Evolutionary conservation across 2,113 vertebrate species (phyloP).

Genomic region (Ciconia stormi): DNA sequence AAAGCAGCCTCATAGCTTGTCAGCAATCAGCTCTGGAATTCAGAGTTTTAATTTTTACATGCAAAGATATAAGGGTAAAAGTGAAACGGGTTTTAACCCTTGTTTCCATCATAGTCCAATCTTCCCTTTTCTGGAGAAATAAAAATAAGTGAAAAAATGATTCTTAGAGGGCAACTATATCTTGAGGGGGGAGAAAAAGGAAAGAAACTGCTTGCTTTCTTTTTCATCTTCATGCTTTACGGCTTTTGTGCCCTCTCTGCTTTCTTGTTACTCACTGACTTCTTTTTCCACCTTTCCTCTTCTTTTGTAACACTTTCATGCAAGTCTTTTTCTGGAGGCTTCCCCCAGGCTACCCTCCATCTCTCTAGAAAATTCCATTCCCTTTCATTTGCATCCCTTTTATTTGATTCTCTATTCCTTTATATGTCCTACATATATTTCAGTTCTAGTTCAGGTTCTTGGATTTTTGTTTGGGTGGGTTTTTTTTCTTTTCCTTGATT

Average conservation of each 20-base stretch:
- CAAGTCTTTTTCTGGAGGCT: background rate
- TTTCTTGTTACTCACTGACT: background rate
- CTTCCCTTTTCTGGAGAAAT: background rate
- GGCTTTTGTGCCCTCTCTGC: background rate
- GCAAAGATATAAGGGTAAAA: background rate
- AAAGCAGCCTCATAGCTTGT: background rate
- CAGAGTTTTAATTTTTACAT: background rate
- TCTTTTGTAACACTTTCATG: background rate
- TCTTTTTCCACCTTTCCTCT: background rate
- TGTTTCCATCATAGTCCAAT: background rate
- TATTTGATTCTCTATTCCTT: background rate
- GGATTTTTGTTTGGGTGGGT: no score
- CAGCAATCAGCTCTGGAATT: background rate
- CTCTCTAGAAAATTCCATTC: constrained; percentile 12
- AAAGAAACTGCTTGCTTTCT: background rate
- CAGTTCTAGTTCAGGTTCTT: background rate
- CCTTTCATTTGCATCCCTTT: background rate
- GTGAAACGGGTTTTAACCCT: background rate
- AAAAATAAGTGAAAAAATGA: background rate
- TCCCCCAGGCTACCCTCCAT: background rate
- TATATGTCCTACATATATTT: background rate
- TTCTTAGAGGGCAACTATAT: background rate
- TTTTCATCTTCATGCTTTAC: background rate
- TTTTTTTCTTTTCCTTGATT: background rate
- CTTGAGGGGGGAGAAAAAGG: background rate